A percentile compares a stretch with the other conserved stretches of the same genome.
Evolutionary conservation across 2,113 vertebrate species (phyloP).

Genomic region (Elephas maximus): DNA sequence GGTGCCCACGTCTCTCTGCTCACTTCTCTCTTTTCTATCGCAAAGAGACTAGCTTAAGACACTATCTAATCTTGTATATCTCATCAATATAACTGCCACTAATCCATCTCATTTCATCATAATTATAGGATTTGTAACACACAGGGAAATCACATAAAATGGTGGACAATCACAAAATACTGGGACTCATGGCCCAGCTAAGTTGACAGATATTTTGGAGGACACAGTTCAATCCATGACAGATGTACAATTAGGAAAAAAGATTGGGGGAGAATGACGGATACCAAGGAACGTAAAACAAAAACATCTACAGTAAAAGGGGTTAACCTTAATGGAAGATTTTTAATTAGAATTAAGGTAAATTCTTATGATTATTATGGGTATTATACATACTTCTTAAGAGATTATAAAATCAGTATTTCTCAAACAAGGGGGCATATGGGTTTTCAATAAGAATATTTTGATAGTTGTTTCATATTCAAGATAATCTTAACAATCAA

Average conservation of each 20-base stretch:
- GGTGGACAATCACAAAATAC: too few relatives aligned
- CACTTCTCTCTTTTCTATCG: too few relatives aligned
- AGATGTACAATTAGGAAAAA: background rate
- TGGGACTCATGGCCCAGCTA: too few relatives aligned
- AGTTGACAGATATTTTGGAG: too few relatives aligned
- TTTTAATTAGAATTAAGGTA: conserved; percentile 26
- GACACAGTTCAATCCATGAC: too few relatives aligned
- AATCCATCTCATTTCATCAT: too few relatives aligned
- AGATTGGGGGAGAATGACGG: background rate
- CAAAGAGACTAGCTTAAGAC: too few relatives aligned
- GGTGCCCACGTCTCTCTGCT: too few relatives aligned
- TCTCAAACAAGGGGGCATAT: background rate
- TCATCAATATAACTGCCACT: too few relatives aligned
- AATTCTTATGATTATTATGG: background rate
- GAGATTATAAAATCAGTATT: background rate
- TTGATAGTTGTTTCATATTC: background rate
- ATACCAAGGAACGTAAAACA: background rate
- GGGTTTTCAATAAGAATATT: background rate
- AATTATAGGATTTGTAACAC: too few relatives aligned
- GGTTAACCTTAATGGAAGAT: background rate
- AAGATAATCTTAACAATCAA: background rate
- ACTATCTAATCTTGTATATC: too few relatives aligned
- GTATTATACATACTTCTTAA: background rate
- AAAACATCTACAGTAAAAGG: background rate
- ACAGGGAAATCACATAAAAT: too few relatives aligned